Percentiles rank a stretch among this genome's conserved stretches.
Evolutionary conservation across 1,140 invertebrate genomes (phyloP).

Genomic region (Nylanderia fulva): DNA sequence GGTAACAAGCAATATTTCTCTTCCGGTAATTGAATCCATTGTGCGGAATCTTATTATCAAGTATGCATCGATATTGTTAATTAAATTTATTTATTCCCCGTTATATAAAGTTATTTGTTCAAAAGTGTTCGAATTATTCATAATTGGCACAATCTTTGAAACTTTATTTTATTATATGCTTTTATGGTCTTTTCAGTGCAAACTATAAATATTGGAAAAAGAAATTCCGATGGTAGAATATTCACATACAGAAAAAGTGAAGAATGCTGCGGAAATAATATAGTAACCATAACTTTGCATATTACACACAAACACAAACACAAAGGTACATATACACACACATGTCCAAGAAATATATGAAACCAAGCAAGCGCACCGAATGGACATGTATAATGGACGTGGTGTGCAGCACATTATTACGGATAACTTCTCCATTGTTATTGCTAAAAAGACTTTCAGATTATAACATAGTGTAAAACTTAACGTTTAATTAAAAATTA

Average conservation of each 20-base stretch:
- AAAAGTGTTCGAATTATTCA: neutral
- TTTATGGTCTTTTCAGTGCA: neutral
- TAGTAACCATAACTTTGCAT: neutral
- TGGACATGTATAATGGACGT: conserved; percentile 21
- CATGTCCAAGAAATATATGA: conserved; percentile 5
- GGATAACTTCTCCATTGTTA: conserved; percentile 14
- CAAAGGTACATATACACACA: neutral
- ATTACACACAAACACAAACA: neutral
- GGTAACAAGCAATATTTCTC: conserved; percentile 28
- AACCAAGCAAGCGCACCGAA: conserved; percentile 6
- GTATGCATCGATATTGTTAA: neutral
- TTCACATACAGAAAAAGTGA: neutral
- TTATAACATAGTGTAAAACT: neutral
- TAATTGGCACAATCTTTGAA: neutral
- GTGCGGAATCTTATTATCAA: conserved; percentile 23
- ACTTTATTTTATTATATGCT: neutral
- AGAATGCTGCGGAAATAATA: conserved; percentile 18
- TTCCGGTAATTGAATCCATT: conserved; percentile 27
- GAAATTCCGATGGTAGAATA: neutral
- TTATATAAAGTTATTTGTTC: too few relatives aligned
- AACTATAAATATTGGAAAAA: neutral
- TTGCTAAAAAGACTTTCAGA: conserved; percentile 9
- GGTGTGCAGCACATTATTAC: conserved; percentile 6
- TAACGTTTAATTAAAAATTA: neutral
- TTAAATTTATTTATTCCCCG: neutral